Conservation (phyloP, 1,140 invertebrate genomes). For the Contarinia nasturtii region DNA sequence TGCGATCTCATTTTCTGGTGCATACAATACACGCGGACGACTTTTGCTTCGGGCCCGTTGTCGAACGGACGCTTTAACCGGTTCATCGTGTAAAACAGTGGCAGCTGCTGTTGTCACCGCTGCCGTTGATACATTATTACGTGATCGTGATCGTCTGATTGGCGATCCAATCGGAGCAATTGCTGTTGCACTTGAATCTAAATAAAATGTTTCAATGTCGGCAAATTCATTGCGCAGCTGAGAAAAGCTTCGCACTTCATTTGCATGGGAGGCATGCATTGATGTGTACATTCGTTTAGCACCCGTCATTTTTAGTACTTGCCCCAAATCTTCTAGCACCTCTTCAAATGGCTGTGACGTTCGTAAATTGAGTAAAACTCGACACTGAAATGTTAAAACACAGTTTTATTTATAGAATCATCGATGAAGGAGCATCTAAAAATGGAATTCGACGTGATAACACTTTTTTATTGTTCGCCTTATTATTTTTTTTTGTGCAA, state of each 20-base stretch:
- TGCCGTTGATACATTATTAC: slow-evolving; percentile 21
- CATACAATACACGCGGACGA: slow-evolving; percentile 54
- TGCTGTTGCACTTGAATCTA: slow-evolving; percentile 38
- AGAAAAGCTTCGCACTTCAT: slow-evolving; percentile 83
- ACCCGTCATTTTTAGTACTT: slow-evolving; percentile 78
- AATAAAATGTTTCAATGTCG: slow-evolving; percentile 77
- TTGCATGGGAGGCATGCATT: slow-evolving; percentile 45
- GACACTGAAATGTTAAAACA: slow-evolving; percentile 51
- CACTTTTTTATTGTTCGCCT: no score
- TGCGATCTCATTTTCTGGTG: slow-evolving; percentile 55
- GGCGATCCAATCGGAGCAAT: slow-evolving; percentile 34
- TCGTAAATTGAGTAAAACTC: slow-evolving; percentile 74
- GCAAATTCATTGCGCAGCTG: slow-evolving; percentile 79
- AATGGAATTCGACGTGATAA: no score
- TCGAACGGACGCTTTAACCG: slow-evolving; percentile 21
- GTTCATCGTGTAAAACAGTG: slow-evolving; percentile 31
- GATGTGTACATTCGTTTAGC: slow-evolving; percentile 79
- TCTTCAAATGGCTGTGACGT: slow-evolving; percentile 89
- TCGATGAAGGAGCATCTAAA: background rate
- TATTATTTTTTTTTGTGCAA: no score
- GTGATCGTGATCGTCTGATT: slow-evolving; percentile 45
- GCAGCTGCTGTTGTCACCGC: slow-evolving; percentile 18
- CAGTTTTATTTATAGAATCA: slow-evolving; percentile 5
- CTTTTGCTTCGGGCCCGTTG: slow-evolving; percentile 62
- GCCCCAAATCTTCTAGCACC: slow-evolving; percentile 79